Conservation (phyloP, 2,888 invertebrate genomes). For the Chrysina gloriosa region DNA sequence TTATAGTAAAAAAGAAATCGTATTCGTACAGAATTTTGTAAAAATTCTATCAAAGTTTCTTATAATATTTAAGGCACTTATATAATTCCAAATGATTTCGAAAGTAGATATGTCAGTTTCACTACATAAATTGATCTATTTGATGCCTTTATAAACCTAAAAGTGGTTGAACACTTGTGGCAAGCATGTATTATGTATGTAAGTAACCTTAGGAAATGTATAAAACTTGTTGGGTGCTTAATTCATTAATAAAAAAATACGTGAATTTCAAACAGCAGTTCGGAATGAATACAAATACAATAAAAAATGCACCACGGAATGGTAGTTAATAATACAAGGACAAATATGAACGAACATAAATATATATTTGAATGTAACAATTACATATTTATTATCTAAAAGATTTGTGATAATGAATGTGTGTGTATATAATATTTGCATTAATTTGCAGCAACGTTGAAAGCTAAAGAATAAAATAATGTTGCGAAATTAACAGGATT, state of each 20-base stretch:
- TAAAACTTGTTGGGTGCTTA: not conserved
- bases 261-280: not conserved
- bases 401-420: not conserved
- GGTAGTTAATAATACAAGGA: not conserved
- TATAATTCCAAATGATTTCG: not conserved
- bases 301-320: constrained; percentile 37
- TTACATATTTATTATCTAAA: not conserved
- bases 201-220: not conserved
- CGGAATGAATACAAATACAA: constrained; percentile 25
- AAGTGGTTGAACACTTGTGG: too few relatives aligned
- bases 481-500: not conserved
- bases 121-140: too few relatives aligned
- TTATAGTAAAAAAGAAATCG: not conserved
- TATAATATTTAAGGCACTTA: not conserved
- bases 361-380: too few relatives aligned
- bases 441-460: constrained; percentile 4
- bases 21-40: not conserved
- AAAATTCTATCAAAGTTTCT: constrained; percentile 11
- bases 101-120: not conserved
- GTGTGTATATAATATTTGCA: not conserved
- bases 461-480: not conserved
- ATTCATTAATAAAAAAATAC: not conserved
- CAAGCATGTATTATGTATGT: not conserved
- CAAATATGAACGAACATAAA: not conserved
- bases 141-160: too few relatives aligned